Conservation (phyloP, 2,888 invertebrate genomes). For the Taenaris catops region DNA sequence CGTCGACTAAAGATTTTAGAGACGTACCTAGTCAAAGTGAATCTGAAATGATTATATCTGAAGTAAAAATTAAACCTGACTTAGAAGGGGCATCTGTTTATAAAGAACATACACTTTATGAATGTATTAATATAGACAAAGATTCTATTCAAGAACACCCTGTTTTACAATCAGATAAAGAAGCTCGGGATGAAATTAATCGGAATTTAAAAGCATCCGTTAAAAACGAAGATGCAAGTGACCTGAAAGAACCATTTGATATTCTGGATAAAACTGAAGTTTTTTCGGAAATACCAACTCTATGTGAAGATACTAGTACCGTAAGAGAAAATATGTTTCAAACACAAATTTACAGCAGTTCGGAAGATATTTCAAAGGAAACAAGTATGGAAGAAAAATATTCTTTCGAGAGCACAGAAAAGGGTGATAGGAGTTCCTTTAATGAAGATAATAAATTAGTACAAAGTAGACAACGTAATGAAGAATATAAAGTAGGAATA, state of each 20-base stretch:
- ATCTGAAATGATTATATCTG: too few species aligned
- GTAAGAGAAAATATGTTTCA: conserved; percentile 39
- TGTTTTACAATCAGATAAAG: conserved; percentile 11
- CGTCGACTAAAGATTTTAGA: conserved; percentile 1
- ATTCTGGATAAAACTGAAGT: too few species aligned
- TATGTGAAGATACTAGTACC: conserved; percentile 38
- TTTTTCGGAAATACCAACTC: too few species aligned
- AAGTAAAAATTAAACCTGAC: too few species aligned
- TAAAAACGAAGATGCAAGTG: too few species aligned
- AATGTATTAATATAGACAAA: too few species aligned
- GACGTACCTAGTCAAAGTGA: too few species aligned
- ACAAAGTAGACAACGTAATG: neutral
- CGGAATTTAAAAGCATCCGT: conserved; percentile 24
- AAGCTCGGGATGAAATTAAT: conserved; percentile 23
- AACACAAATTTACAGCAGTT: conserved; percentile 47
- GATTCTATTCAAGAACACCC: too few species aligned
- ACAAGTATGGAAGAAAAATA: conserved; percentile 67
- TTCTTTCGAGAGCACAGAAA: conserved; percentile 60
- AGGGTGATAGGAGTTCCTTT: conserved; percentile 33
- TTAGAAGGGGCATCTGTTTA: too few species aligned
- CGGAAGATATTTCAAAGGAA: conserved; percentile 66
- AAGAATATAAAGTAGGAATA: neutral
- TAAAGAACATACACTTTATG: too few species aligned
- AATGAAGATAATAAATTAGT: conserved; percentile 4
- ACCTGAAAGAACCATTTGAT: too few species aligned